Evolutionary conservation across 2,113 vertebrate genomes (phyloP).

Genomic region (Lepus americanus): DNA sequence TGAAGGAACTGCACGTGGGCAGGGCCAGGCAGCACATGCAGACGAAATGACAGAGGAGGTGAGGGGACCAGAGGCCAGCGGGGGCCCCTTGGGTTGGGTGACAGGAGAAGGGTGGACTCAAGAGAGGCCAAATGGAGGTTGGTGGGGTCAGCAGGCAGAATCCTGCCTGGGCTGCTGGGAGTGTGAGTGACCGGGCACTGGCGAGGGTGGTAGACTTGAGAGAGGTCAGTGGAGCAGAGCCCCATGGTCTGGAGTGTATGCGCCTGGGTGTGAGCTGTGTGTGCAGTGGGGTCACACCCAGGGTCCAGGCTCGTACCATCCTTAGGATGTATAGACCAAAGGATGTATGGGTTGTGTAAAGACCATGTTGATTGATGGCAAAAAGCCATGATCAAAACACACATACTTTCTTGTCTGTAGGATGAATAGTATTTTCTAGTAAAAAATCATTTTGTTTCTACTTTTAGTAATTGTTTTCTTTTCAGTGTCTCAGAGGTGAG

Average conservation of each 20-base stretch:
- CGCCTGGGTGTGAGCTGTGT: not conserved
- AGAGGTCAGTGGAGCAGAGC: accelerated
- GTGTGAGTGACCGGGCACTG: accelerated
- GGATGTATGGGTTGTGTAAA: no score
- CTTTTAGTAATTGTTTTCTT: constrained; percentile 73
- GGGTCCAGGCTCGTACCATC: accelerated
- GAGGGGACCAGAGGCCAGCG: no score
- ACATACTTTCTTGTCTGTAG: not conserved
- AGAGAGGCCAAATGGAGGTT: not conserved
- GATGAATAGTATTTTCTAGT: constrained; percentile 40
- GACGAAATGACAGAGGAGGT: accelerated
- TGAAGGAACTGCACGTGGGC: no score
- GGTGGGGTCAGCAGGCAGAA: not conserved
- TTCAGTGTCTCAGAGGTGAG: constrained; percentile 56
- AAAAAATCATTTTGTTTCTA: constrained; percentile 34
- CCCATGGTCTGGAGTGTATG: accelerated
- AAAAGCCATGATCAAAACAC: not conserved
- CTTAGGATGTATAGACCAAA: no score
- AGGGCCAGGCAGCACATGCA: accelerated
- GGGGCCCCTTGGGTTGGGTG: not conserved
- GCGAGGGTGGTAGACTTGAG: not conserved
- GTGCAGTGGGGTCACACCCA: accelerated
- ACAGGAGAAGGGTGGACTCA: not conserved
- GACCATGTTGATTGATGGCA: accelerated
- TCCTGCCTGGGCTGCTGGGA: not conserved